phyloP scores from a whole-genome alignment of 2,113 vertebrate species.

The Xiphophorus couchianus region DNA sequence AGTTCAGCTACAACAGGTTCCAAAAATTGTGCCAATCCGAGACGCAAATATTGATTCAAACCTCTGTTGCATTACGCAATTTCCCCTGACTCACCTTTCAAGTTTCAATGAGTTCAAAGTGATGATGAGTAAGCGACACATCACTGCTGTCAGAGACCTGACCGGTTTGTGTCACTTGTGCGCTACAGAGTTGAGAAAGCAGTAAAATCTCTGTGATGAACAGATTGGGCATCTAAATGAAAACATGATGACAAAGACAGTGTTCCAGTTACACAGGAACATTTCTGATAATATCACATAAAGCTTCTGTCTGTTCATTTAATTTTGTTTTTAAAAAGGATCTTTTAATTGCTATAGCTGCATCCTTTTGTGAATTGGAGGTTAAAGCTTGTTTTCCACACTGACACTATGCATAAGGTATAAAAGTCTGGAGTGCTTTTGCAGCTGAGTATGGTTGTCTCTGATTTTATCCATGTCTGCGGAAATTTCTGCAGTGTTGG shows the following conservation, averaged over 20 bases:
- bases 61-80: conserved; percentile 14
- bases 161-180: background rate
- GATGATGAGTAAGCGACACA: conserved; percentile 42
- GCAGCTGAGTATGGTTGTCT: conserved; percentile 57
- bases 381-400: conserved; percentile 5
- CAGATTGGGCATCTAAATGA: background rate
- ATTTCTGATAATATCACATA: background rate
- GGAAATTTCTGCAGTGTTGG: conserved; percentile 51
- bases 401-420: conserved; percentile 20
- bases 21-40: background rate
- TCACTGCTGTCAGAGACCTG: conserved; percentile 14
- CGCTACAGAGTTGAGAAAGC: background rate
- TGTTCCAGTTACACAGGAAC: background rate
- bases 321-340: background rate
- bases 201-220: background rate
- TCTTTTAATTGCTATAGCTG: background rate
- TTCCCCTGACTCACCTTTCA: conserved; percentile 52
- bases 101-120: conserved; percentile 8
- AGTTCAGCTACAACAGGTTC: background rate
- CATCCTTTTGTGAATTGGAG: background rate
- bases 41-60: background rate
- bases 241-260: background rate
- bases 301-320: background rate
- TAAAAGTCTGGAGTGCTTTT: conserved; percentile 25
- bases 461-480: conserved; percentile 56